Evolutionary conservation across 2,113 vertebrate genomes (phyloP).

Genomic region (Corythornis cristatus): DNA sequence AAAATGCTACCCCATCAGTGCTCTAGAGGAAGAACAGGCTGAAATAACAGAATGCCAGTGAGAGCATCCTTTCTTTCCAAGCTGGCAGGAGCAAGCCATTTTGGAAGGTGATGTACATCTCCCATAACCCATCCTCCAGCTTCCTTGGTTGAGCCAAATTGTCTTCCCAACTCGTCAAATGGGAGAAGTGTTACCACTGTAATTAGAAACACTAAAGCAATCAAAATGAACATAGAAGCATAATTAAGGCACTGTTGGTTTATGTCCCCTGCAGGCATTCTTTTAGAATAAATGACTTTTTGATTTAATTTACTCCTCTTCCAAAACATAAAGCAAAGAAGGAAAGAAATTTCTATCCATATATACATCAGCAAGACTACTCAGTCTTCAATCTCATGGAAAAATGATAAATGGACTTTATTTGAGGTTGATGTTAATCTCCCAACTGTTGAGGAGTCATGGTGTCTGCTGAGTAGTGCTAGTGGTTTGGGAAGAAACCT

Average conservation of each 20-base stretch:
- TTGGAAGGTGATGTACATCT: constrained; percentile 28
- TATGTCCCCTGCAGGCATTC: constrained; percentile 54
- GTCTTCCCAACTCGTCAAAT: constrained; percentile 27
- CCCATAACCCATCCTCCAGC: neutral
- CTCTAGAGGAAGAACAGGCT: neutral
- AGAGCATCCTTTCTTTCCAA: constrained; percentile 40
- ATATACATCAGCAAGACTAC: neutral
- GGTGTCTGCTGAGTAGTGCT: neutral
- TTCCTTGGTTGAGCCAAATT: constrained; percentile 45
- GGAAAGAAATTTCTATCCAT: neutral
- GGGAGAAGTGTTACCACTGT: constrained; percentile 50
- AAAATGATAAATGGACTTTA: neutral
- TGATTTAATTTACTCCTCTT: constrained; percentile 59
- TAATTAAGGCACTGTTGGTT: constrained; percentile 62
- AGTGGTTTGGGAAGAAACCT: neutral
- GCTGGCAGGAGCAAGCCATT: constrained; percentile 33
- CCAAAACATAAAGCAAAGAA: constrained; percentile 35
- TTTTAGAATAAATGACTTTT: constrained; percentile 61
- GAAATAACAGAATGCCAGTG: constrained; percentile 2
- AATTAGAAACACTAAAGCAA: constrained; percentile 66
- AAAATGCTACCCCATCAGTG: neutral
- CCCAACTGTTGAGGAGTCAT: neutral
- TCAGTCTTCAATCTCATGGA: neutral
- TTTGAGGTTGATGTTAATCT: neutral
- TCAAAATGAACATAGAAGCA: constrained; percentile 51